Evolutionary conservation across 2,113 vertebrate species (phyloP), one percentile per base, ranked within the genome.

Genomic region (Pardalotus punctatus): DNA sequence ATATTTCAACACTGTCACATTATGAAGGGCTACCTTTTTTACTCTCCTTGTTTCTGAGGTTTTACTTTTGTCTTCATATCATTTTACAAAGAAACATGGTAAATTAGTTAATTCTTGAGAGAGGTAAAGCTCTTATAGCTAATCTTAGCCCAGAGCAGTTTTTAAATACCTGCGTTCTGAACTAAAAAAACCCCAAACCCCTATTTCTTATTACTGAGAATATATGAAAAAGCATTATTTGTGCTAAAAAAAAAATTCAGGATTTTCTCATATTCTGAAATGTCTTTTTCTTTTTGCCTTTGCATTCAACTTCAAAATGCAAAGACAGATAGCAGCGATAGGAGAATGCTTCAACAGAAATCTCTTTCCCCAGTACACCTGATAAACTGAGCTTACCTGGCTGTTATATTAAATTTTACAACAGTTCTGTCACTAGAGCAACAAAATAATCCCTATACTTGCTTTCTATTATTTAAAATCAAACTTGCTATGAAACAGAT

Each of bases 1-100:
- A 67, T 74, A 70, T 95, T 92, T 94, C 81, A 94, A 58, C 53
- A 54, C 53, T 81, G 90, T 96, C 90, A 77, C 29, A 62, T 91
- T 93, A 80, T 62, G 70, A 90, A 74, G 66, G 64, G 33, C 87
- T 86, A 91, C 81, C 33, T 89, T 86, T 95, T 93, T 80, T 40
- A 38, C 18, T 56, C 27, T 48, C 25, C 57, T 72, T 79, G 11
- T 90, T 94, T 81, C 42, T 89, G 77, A 74, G 36, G 28, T 81
- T 94, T 81, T 79, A 58, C 48, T 93, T 89, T 77, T 88, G 36
- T 72, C 67, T 84, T 86, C 38, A 14, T 90, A 86, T 90, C 42
- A 36, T 48, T 95, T 95, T 94, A 94, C 57, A 90, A 86, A 94
- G 29, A 78, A 43, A 81, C 36, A 29, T 13, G 12, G 47, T 54